Base-by-base conservation (phyloP, 1,140 invertebrate genomes). In the Aphelinus atriplicis region DNA sequence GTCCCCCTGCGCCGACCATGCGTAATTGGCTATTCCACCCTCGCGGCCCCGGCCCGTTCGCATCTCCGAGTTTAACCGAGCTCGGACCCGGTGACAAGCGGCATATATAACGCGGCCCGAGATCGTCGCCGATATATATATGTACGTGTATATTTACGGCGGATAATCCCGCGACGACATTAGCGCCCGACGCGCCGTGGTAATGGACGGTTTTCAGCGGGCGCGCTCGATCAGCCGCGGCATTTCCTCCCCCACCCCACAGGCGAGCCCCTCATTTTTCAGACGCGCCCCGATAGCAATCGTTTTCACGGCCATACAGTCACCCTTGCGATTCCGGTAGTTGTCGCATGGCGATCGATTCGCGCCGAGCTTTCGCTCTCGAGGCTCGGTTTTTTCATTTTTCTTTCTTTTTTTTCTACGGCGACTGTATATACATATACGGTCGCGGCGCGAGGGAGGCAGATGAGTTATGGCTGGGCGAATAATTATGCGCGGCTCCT, bases 401-500 rank as follows among this genome's bases (percentile, higher is more conserved):
- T 26, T 26, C 26, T 26, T 26, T 26, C 26, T 26, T 26, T 26
- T 26, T 26, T 26, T 26, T 26, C 26, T 26, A 26, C 26, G 26
- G 26, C 26, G 26, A 26, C 26, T 26, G 26, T 26, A 26, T 26
- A 26, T 26, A 26, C 26, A 26, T 26, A 26, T 26, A 26, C 26
- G 26, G 26, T 26, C 26, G 26, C 26, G 26, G 26, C 26, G 26
- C 26, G 26, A 2, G 3, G 61, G 77, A 66, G 47, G 56, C 67
- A 79, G 74, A 84, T 86, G 85, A 87, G 82, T 87, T 86, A 88
- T 85, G 81, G 81, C 80, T 79, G 80, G 79, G 82, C 79, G 84
- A 87, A 88, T 87, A 88, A 88, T 86, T 87, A 87, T 84, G 85
- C 80, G 83, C 83, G 82, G 80, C 79, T 80, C 79, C 78, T 81